phyloP scores from a whole-genome alignment of 1,140 invertebrate species.

The Aphelinus certus region DNA sequence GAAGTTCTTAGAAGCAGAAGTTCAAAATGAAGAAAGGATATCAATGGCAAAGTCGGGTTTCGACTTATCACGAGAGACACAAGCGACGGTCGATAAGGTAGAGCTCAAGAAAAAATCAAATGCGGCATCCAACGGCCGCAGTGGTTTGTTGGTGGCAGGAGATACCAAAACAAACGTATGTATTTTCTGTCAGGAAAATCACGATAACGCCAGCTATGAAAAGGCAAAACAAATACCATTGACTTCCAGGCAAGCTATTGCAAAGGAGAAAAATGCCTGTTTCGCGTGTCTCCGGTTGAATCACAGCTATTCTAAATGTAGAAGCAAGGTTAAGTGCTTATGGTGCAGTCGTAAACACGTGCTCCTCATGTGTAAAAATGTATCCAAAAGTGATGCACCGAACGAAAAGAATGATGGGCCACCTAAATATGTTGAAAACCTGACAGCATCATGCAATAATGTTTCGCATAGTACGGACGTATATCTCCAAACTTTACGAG shows the following conservation, averaged over 20 bases:
- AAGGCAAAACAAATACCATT: background rate
- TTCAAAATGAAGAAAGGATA: slow-evolving; percentile 46
- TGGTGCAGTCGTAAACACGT: background rate
- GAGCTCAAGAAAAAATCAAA: background rate
- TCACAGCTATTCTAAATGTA: background rate
- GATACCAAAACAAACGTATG: background rate
- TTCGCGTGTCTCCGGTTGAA: background rate
- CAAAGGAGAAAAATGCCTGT: background rate
- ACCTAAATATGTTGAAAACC: background rate
- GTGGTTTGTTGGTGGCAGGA: background rate
- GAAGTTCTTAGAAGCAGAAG: slow-evolving; percentile 45
- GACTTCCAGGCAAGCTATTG: background rate
- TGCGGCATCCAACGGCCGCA: background rate
- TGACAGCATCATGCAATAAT: background rate
- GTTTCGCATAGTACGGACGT: background rate
- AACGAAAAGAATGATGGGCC: background rate
- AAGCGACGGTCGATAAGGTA: no score
- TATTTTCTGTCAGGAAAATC: background rate
- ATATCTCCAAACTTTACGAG: background rate
- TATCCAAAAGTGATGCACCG: background rate
- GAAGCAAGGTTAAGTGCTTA: background rate
- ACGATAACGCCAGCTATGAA: background rate
- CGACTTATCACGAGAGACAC: slow-evolving; percentile 5
- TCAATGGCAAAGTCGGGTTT: slow-evolving; percentile 42
- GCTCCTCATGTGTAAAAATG: background rate